These are phyloP conservation scores for Pollimyrus isidori DNA, from an alignment of 2,113 vertebrate genomes.

Conservation along the genomic window DNA sequence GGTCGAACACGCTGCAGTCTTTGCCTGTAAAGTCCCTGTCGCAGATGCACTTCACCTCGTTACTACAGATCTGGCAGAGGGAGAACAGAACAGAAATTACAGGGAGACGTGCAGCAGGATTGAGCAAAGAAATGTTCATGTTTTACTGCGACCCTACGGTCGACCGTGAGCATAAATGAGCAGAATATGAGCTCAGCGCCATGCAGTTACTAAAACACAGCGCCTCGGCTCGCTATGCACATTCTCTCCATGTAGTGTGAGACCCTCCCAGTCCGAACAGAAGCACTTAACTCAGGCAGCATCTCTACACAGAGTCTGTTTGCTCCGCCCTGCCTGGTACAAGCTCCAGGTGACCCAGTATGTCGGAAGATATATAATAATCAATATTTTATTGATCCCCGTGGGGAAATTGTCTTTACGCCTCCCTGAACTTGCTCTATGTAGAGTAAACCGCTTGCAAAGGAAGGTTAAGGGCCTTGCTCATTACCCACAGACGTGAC, in stretches of 20 bases:
- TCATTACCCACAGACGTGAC: too few species aligned
- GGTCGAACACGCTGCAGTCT: constrained; percentile 88
- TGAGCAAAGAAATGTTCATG: neutral
- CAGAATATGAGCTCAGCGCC: neutral
- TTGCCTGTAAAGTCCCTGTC: constrained; percentile 87
- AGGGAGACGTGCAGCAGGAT: neutral
- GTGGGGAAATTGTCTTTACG: too few species aligned
- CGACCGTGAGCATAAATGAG: neutral
- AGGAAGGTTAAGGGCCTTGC: too few species aligned
- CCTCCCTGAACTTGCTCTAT: too few species aligned
- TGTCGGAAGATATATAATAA: neutral
- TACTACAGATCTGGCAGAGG: constrained; percentile 76
- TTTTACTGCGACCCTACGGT: accelerated
- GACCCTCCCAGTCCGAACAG: neutral
- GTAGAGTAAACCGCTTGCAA: too few species aligned
- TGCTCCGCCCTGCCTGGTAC: neutral
- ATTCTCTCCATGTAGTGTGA: neutral
- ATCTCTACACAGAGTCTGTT: neutral
- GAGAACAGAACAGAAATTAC: neutral
- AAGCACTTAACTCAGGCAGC: neutral
- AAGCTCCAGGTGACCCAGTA: neutral
- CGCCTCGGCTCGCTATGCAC: neutral
- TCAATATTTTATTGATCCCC: too few species aligned
- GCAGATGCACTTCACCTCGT: constrained; percentile 92
- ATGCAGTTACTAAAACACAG: too few species aligned